Conservation (phyloP, 2,888 invertebrate species). For the Drosophila borborema region DNA sequence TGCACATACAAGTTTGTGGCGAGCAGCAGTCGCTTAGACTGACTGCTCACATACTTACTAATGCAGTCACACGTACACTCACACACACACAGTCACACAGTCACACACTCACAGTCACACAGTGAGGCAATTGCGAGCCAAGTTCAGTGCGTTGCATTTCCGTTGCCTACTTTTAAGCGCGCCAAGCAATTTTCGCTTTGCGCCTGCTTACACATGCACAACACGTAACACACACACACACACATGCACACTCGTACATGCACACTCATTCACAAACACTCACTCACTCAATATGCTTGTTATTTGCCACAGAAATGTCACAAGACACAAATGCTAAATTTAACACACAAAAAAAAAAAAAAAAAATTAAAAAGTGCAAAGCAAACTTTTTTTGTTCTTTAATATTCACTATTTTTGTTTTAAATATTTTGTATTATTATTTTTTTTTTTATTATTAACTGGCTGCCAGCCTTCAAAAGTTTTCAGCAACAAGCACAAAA, state of each 20-base stretch:
- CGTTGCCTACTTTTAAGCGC: conserved; percentile 39
- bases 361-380: neutral
- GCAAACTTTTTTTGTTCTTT: neutral
- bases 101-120: neutral
- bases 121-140: neutral
- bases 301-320: neutral
- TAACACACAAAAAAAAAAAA: neutral
- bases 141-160: conserved; percentile 13
- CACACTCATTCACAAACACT: conserved; percentile 3
- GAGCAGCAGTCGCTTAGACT: neutral
- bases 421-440: neutral
- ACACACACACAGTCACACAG: neutral
- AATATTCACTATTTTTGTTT: conserved; percentile 6
- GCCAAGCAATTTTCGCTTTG: conserved; percentile 19
- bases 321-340: neutral
- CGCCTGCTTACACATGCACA: conserved; percentile 23
- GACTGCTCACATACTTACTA: conserved; percentile 1
- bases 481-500: conserved; percentile 25
- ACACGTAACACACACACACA: conserved; percentile 21
- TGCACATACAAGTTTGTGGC: neutral
- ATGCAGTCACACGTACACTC: conserved; percentile 1
- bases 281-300: conserved; percentile 10
- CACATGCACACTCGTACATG: neutral
- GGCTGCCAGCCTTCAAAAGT: conserved; percentile 27
- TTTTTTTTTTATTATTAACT: conserved; percentile 20